Percentiles rank a stretch among this genome's conserved stretches.
Conservation (phyloP, 2,113 vertebrate species). For the Pseudorectes ferrugineus region DNA sequence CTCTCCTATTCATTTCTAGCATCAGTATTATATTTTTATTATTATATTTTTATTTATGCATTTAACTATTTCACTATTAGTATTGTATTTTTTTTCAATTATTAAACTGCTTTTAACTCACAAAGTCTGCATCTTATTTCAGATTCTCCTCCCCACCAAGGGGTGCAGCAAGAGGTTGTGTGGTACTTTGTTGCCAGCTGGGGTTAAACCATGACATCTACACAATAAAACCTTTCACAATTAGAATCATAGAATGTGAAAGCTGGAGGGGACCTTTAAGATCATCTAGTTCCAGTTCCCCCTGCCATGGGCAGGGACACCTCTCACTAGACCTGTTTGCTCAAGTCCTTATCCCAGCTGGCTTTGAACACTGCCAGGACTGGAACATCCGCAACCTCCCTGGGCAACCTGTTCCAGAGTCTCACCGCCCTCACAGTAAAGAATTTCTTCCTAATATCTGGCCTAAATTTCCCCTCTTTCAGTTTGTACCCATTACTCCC, state of each 20-base stretch:
- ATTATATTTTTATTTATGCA: neutral
- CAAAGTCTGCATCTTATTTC: accelerated
- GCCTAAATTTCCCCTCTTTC: neutral
- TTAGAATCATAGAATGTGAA: neutral
- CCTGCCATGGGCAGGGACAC: neutral
- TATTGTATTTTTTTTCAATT: neutral
- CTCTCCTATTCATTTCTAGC: neutral
- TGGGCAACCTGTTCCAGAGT: neutral
- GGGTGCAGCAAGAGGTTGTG: neutral
- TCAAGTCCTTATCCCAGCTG: neutral
- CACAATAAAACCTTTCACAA: neutral
- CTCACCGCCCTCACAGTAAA: neutral
- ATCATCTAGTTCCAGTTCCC: too few relatives aligned
- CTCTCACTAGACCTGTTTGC: neutral
- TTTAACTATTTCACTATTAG: neutral
- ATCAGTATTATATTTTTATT: neutral
- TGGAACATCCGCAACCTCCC: neutral
- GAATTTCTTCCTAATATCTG: neutral
- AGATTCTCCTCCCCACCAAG: neutral
- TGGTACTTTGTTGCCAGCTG: neutral
- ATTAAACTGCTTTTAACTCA: neutral
- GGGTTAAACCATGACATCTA: neutral
- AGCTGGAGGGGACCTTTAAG: neutral
- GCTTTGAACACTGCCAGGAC: neutral
- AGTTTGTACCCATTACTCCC: neutral